Base-by-base conservation (phyloP, 2,797 vertebrate species). In the Anabas testudineus region DNA sequence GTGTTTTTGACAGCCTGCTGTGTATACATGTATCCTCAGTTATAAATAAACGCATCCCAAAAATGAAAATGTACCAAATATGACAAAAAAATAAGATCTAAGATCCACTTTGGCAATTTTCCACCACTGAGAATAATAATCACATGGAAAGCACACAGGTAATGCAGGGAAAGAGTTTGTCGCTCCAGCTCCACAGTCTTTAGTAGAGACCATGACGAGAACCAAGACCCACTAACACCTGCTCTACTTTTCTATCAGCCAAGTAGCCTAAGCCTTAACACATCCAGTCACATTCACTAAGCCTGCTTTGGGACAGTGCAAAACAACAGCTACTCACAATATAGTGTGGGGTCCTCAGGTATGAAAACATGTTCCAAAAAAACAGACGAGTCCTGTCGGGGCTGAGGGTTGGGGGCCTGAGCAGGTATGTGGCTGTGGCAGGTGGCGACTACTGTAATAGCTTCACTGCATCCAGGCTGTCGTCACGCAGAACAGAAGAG, bases 291-390 rank as follows among this genome's bases (percentile, higher is more conserved):
- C 63, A 62, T 30, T 42, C 43, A 61, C 41, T 37, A 19, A 41
- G 48, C 34, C 32, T 34, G 24, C 28, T 13, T 14, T 1, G n/a
- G 28, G 16, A 75, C 19, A 7, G 15, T 0, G 15, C 6, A 30
- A 15, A 65, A 42, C 1, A 1, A 7, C 45, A 30, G 34, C 53
- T 87, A 92, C 92, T 93, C 73, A 93, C 92, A 5, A 88, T 81
- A 61, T 91, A 91, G 58, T 89, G 81, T 2, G 91, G 88, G 55
- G 32, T 90, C 81, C 79, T 88, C 77, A 90, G 53, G 72, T 92
- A 92, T 1, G 91, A 91, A 77, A 90, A 92, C 92, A 93, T 93
- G 76, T 54, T 83, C 82, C 70, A 51, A 67, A 49, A n/a, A 68
- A n/a, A n/a, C 15, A 36, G 14, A 22, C 0, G 0, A 54, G 49